Evolutionary conservation across 2,113 vertebrate genomes (phyloP), one percentile per base, ranked within the genome.

Genomic region (Scopus umbretta): DNA sequence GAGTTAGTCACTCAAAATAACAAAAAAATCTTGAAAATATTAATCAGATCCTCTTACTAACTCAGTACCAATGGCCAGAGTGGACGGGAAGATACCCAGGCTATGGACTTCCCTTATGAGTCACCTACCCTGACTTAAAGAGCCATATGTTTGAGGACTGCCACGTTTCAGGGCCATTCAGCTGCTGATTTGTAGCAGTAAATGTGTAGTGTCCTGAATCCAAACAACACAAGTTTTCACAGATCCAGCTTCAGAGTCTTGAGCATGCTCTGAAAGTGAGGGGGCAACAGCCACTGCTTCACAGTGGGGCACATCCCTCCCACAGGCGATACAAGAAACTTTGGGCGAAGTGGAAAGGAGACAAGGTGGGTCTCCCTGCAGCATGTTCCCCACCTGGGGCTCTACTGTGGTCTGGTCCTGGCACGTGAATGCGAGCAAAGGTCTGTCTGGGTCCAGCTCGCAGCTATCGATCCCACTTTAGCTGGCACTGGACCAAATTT

Each of bases 291-390:
- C 38, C 2, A 1, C 36, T n/a, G 32, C 62, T 59, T 49, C 29
- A 4, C 40, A 26, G 15, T 11, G 58, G 18, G 26, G 13, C 23
- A 17, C 59, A 45, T 58, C 40, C 14, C 7, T 63, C 61, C 50
- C 20, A 5, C 2, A 8, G 21, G 19, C 76, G 25, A 59, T 26
- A 17, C 10, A 42, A 16, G 25, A 49, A 67, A n/a, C 7, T 62
- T 55, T 6, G 42, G 42, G 29, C 5, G 5, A 47, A 56, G 36
- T 0, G 0, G 23, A 30, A 34, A 29, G 73, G 22, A 79, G 53
- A 10, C 23, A 19, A 16, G 23, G 3, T 20, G 38, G 30, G 7
- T 17, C 13, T 76, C 40, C 36, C 36, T 34, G 34, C 0, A 0
- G 49, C 0, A 2, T 50, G 26, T 16, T 67, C 26, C 53, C 7